phyloP scores from a whole-genome alignment of 2,888 invertebrate genomes.

The Mythimna loreyi region DNA sequence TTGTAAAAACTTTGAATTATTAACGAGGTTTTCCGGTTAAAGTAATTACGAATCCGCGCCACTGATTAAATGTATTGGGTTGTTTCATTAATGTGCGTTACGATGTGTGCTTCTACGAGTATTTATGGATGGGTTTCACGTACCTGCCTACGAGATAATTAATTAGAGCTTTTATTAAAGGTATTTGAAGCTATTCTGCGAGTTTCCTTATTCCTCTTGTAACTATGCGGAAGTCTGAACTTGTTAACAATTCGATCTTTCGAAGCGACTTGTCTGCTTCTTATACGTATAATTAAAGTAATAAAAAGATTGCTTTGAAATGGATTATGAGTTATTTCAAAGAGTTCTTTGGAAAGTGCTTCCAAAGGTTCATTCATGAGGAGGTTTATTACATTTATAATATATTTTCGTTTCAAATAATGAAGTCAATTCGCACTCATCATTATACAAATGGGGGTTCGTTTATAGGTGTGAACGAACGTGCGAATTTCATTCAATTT shows the following conservation, averaged over 20 bases:
- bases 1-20: constrained; percentile 73
- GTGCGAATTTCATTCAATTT: constrained; percentile 52
- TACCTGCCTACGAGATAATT: constrained; percentile 21
- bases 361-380: background rate
- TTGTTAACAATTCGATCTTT: background rate
- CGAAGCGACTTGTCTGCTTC: background rate
- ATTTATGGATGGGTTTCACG: constrained; percentile 10
- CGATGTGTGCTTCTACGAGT: constrained; percentile 23
- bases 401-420: constrained; percentile 39
- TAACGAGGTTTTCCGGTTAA: constrained; percentile 69
- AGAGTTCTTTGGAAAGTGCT: background rate
- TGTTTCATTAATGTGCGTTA: constrained; percentile 51
- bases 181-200: background rate
- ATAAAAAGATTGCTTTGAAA: background rate
- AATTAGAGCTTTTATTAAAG: constrained; percentile 20
- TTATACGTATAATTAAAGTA: background rate
- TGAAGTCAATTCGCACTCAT: constrained; percentile 46
- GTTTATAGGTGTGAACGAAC: constrained; percentile 41
- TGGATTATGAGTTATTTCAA: background rate
- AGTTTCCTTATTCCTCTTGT: background rate
- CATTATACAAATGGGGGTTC: constrained; percentile 50
- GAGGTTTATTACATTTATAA: constrained; percentile 11
- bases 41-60: constrained; percentile 56
- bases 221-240: background rate
- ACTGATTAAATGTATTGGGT: constrained; percentile 59